Base-by-base conservation (phyloP, 2,888 invertebrate genomes). In the Cotesia congregata region DNA sequence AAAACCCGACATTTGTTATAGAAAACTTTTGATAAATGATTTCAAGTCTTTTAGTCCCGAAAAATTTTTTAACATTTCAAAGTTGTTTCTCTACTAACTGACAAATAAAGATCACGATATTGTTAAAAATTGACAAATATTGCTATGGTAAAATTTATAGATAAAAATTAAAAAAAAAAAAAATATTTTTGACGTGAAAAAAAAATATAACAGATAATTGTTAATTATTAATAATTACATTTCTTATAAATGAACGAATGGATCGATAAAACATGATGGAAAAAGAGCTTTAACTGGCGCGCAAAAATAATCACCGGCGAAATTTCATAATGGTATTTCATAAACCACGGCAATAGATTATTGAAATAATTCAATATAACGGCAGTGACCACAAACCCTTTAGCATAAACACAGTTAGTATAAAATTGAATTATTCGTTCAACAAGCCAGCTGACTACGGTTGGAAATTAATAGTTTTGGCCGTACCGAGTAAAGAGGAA, bases 401-500 rank as follows among this genome's bases (percentile, higher is more conserved):
- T 76, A 60, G 75, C 73, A 77, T 72, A 76, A 76, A 75, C 77
- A 75, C 72, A 73, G 75, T 75, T 77, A 74, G 75, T 80, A 80
- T 81, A 80, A 84, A 86, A 87, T 86, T 84, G 85, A 85, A 86
- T 86, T 85, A 85, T 82, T 81, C 84, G 80, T 79, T 79, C 81
- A 82, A 82, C 79, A 40, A 39, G 78, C 79, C 76, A 80, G 71
- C 76, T 59, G 60, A 71, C 61, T 80, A 82, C 83, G 65, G 65
- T 83, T 82, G 82, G 80, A 83, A 87, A 87, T 88, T 88, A 87
- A 87, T 88, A 85, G 85, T 86, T 87, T 86, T 83, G 84, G 80
- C 80, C 72, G 41, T 41, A 78, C 80, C 79, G 82, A 84, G 83
- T 83, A 83, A 83, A 84, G 80, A 62, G 73, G 59, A 77, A 61